phyloP scores from a whole-genome alignment of 2,888 invertebrate species.

The Nebria salina region DNA sequence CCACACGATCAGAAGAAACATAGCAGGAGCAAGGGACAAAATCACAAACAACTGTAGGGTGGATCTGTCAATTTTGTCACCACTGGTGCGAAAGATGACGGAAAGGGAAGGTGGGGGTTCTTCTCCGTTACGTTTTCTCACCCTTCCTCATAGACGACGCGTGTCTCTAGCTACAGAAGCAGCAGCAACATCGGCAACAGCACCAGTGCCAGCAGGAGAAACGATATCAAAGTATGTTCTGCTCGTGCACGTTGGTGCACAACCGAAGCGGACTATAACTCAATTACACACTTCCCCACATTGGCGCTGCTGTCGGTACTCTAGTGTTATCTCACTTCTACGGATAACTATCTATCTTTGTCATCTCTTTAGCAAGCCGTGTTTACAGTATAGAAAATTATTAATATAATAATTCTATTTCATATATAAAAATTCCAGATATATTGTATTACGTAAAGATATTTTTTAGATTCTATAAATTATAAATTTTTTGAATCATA shows the following conservation, averaged over 20 bases:
- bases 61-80: conserved; percentile 19
- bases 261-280: conserved; percentile 56
- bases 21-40: neutral
- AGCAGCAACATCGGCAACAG: neutral
- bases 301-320: conserved; percentile 51
- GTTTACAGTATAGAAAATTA: neutral
- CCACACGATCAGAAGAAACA: neutral
- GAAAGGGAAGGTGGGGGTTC: neutral
- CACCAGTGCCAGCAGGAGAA: neutral
- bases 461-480: no score
- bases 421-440: no score
- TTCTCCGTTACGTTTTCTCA: neutral
- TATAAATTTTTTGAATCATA: no score
- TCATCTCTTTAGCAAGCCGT: conserved; percentile 13
- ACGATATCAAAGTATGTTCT: conserved; percentile 20
- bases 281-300: conserved; percentile 60
- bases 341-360: neutral
- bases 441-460: no score
- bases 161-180: neutral
- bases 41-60: conserved; percentile 17
- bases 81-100: conserved; percentile 20
- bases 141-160: neutral
- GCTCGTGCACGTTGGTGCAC: neutral
- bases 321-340: conserved; percentile 47
- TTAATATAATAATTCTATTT: neutral